These are phyloP conservation scores for Equus przewalskii DNA, from an alignment of 2,113 vertebrate species.

Conservation along the genomic window DNA sequence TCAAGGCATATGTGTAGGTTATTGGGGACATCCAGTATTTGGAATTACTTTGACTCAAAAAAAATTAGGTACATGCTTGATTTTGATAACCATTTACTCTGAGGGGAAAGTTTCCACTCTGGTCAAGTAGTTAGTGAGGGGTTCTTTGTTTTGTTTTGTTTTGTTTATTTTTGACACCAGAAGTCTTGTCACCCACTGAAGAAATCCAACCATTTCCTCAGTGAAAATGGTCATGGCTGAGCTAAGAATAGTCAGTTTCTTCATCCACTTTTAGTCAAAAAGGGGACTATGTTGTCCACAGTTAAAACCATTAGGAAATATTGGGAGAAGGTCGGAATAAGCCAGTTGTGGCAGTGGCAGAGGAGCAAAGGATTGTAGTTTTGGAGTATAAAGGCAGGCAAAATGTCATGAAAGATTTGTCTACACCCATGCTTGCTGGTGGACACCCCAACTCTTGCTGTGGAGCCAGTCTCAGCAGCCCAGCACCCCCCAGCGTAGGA, in stretches of 20 bases:
- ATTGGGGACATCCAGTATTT: background rate
- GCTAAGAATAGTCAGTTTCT: background rate
- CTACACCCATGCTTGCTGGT: background rate
- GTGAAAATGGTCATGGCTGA: background rate
- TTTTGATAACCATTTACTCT: constrained; percentile 23
- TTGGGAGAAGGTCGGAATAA: background rate
- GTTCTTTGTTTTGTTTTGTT: background rate
- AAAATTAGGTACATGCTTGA: background rate
- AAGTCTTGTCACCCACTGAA: background rate
- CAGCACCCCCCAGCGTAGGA: background rate
- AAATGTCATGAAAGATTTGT: background rate
- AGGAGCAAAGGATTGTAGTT: background rate
- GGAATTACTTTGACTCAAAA: background rate
- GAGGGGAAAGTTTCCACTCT: background rate
- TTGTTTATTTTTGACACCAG: constrained; percentile 14
- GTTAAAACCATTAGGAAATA: background rate
- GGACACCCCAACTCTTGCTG: background rate
- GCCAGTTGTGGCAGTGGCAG: no score
- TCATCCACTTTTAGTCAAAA: background rate
- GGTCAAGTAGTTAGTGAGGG: background rate
- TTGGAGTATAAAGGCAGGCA: background rate
- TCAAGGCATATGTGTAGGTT: background rate
- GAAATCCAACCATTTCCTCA: background rate
- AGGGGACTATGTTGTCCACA: background rate
- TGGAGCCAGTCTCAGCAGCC: background rate